Conservation (phyloP, 2,113 vertebrate genomes). For the Halichoerus grypus region DNA sequence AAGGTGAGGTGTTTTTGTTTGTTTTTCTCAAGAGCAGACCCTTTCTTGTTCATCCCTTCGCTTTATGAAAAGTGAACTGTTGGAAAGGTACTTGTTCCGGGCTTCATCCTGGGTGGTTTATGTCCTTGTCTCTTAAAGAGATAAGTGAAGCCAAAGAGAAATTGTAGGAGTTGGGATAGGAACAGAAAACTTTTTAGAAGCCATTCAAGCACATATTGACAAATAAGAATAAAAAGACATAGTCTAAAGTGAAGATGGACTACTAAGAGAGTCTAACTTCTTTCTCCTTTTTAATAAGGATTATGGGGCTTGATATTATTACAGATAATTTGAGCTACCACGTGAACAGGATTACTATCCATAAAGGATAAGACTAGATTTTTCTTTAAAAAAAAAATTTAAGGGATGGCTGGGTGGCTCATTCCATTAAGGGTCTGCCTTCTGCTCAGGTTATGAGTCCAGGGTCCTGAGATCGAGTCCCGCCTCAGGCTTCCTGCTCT, state of each 20-base stretch:
- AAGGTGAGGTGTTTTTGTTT: background rate
- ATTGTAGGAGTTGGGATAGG: background rate
- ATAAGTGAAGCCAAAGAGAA: background rate
- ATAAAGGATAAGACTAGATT: background rate
- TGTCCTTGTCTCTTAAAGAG: background rate
- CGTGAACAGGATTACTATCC: background rate
- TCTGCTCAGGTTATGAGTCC: background rate
- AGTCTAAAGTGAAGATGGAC: background rate
- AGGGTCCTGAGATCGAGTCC: background rate
- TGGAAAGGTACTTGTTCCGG: background rate
- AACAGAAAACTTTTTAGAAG: background rate
- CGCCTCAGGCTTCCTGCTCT: background rate
- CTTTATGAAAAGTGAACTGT: background rate
- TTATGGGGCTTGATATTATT: background rate
- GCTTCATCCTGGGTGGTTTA: background rate
- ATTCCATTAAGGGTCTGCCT: background rate
- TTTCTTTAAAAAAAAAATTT: background rate
- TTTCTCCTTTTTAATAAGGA: background rate
- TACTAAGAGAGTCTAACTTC: background rate
- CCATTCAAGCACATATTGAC: background rate
- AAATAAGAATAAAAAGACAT: background rate
- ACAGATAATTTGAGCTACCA: background rate
- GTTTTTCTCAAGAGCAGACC: background rate
- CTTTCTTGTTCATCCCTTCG: background rate
- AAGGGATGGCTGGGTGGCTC: background rate